Conservation (phyloP, 2,888 invertebrate species). For the Machimus atricapillus region DNA sequence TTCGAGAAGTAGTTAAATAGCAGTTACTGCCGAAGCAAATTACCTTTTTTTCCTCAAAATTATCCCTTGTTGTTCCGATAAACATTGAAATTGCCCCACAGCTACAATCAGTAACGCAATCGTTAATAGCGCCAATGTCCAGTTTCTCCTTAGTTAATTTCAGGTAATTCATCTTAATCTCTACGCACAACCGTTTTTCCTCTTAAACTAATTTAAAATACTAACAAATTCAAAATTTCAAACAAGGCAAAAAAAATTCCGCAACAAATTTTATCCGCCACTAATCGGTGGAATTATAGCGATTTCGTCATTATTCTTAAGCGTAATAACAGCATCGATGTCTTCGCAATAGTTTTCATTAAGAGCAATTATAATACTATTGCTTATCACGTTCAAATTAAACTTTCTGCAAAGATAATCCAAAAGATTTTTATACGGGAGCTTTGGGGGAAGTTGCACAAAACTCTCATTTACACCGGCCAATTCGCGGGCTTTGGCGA, state of each 20-base stretch:
- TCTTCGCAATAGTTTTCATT: conserved; percentile 80
- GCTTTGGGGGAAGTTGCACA: conserved; percentile 64
- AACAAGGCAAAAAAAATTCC: neutral
- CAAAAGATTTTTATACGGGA: conserved; percentile 69
- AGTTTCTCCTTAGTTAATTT: conserved; percentile 73
- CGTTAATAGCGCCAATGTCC: conserved; percentile 71
- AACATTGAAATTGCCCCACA: conserved; percentile 92
- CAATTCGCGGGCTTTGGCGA: conserved; percentile 88
- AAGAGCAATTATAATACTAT: conserved; percentile 78
- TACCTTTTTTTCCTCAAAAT: conserved; percentile 79
- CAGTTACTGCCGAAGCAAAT: neutral
- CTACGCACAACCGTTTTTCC: neutral
- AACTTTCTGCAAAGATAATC: conserved; percentile 68
- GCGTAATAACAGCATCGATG: conserved; percentile 63
- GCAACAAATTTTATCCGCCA: conserved; percentile 73
- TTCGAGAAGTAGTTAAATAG: neutral
- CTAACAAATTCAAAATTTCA: conserved; percentile 4
- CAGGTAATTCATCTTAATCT: conserved; percentile 70
- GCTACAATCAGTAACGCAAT: conserved; percentile 71
- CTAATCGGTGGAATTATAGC: conserved; percentile 95
- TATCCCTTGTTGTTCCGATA: conserved; percentile 86
- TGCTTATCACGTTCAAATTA: conserved; percentile 71
- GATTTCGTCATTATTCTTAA: conserved; percentile 78
- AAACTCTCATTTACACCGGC: conserved; percentile 69
- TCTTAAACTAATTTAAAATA: conserved; percentile 5